Conservation (phyloP, 2,113 vertebrate genomes). For the Epinephelus cyanopodus region DNA sequence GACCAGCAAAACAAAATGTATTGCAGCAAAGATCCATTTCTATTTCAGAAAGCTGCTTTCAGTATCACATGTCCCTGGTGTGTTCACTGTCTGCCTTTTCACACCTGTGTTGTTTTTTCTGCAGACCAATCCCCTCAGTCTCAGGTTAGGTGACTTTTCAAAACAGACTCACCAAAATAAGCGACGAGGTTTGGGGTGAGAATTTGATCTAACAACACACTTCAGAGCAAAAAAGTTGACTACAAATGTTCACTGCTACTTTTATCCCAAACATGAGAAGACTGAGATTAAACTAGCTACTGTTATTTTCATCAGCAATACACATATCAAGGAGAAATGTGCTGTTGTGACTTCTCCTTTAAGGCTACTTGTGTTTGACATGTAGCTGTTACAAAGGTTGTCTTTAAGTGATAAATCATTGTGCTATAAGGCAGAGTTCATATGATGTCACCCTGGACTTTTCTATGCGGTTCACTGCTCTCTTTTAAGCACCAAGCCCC, state of each 20-base stretch:
- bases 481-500: no score
- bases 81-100: background rate
- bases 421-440: background rate
- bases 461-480: background rate
- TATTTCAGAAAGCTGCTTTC: background rate
- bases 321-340: background rate
- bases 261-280: no score
- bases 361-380: background rate
- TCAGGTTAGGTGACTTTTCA: background rate
- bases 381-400: background rate
- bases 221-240: background rate
- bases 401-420: background rate
- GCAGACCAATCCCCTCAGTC: constrained; percentile 2
- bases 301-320: no score
- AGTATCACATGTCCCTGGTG: background rate
- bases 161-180: constrained; percentile 1
- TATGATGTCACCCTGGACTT: background rate
- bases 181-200: background rate
- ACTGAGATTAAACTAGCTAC: no score
- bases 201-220: background rate
- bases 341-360: background rate
- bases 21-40: background rate
- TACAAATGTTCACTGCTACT: no score
- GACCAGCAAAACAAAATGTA: background rate
- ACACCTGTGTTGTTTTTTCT: background rate